phyloP scores from a whole-genome alignment of 2,797 vertebrate species.

The Rhabdophis nuchalis region DNA sequence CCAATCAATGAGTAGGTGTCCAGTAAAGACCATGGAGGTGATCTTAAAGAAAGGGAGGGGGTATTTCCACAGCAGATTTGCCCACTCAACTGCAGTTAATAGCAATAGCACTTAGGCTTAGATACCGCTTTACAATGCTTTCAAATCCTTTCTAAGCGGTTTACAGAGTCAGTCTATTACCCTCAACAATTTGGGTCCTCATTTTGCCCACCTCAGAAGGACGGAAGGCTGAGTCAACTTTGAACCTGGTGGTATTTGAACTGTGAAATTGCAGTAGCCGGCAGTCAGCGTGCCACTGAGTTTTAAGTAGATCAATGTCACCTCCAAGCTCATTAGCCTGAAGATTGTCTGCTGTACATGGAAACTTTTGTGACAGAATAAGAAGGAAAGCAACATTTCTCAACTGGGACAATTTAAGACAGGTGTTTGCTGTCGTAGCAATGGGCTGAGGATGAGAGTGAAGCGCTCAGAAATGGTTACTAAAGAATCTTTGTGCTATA shows the following conservation, averaged over 20 bases:
- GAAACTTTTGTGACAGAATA: not conserved
- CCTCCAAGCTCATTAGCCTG: not conserved
- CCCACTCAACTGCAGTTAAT: not conserved
- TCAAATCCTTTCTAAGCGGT: too few relatives aligned
- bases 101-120: too few relatives aligned
- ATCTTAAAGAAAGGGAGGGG: not conserved
- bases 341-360: not conserved
- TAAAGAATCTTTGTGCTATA: not conserved
- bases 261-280: too few relatives aligned
- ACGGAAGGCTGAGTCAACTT: too few relatives aligned
- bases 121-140: too few relatives aligned
- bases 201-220: too few relatives aligned
- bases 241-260: too few relatives aligned
- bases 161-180: too few relatives aligned
- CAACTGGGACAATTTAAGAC: not conserved
- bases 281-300: too few relatives aligned
- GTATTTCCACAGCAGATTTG: not conserved
- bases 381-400: not conserved
- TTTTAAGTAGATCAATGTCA: not conserved
- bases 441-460: not conserved
- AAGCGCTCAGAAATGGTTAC: not conserved
- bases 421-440: not conserved
- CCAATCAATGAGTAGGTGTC: not conserved
- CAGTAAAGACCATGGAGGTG: not conserved
- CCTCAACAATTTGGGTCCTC: too few relatives aligned